Conservation (phyloP, 2,797 vertebrate genomes). For the Liasis olivaceus region DNA sequence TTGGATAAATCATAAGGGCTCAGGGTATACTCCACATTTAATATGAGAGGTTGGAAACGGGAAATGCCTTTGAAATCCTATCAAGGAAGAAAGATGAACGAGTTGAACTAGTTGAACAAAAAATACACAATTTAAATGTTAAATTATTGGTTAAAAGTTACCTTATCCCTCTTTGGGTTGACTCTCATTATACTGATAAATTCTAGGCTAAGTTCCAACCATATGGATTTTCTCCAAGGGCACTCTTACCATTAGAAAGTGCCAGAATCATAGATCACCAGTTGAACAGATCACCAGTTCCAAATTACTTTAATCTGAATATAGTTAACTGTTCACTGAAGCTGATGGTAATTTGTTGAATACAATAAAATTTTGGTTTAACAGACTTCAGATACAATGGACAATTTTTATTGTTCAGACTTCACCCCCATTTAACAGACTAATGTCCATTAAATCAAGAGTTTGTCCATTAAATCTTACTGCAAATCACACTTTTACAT, state of each 20-base stretch:
- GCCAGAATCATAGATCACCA: too few species aligned
- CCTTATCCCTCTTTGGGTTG: neutral
- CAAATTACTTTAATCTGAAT: too few species aligned
- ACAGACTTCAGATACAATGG: too few species aligned
- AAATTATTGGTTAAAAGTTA: neutral
- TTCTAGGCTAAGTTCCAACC: neutral
- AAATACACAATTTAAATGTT: neutral
- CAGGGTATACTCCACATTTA: conserved; percentile 60
- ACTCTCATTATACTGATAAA: neutral
- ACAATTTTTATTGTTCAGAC: too few species aligned
- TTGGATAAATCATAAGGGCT: conserved; percentile 48
- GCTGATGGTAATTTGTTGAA: too few species aligned
- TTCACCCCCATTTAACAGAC: too few species aligned
- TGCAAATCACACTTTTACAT: too few species aligned
- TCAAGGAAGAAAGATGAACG: neutral
- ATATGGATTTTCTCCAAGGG: neutral
- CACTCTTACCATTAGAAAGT: neutral
- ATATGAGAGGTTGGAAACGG: conserved; percentile 52
- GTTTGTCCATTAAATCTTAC: too few species aligned
- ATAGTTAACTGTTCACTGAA: too few species aligned
- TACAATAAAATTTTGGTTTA: too few species aligned
- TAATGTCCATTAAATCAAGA: too few species aligned
- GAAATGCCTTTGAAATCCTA: conserved; percentile 66
- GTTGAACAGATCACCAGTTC: too few species aligned
- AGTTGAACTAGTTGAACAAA: neutral